Evolutionary conservation across 2,888 invertebrate species (phyloP), one percentile per base, ranked within the genome.

Genomic region (Baronia brevicornis): DNA sequence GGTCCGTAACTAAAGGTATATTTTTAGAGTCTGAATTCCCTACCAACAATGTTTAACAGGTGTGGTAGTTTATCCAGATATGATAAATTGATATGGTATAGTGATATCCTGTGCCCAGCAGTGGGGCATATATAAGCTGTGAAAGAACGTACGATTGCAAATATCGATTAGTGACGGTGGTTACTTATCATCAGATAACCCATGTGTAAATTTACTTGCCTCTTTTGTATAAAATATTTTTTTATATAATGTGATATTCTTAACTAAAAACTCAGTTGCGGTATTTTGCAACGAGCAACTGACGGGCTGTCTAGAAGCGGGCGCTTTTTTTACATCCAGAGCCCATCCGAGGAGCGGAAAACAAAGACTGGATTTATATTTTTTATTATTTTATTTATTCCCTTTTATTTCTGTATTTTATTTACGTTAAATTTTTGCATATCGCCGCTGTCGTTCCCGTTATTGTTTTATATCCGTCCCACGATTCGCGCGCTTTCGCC

Each of bases 361-460:
- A 82, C 80, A 82, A 84, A 80, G 75, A 69, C 68, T 66, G 79
- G 79, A 82, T 80, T 84, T 82, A 73, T 80, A 74, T 71, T 68
- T 69, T 77, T 77, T 79, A 73, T 78, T 72, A 73, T 78, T 79
- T 82, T 80, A 75, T 82, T 80, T 82, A 78, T 79, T 72, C 62
- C 60, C 65, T 68, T 69, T 70, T 72, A 70, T 73, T 68, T 59
- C 48, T 60, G 54, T 66, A 60, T 71, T 77, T 77, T 73, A 70
- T 73, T 69, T 67, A 64, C 59, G 64, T 64, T 57, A 77, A 72
- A 72, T 72, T 75, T 79, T 62, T 77, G 80, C 75, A 79, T 78
- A 75, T 71, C 63, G 62, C 54, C 56, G 48, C 44, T 44, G 49
- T 46, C 48, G 43, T 46, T 41, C 41, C 54, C 47, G 58, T 60